Evolutionary conservation across 1,140 invertebrate genomes (phyloP).

Genomic region (Ceratina calcarata): DNA sequence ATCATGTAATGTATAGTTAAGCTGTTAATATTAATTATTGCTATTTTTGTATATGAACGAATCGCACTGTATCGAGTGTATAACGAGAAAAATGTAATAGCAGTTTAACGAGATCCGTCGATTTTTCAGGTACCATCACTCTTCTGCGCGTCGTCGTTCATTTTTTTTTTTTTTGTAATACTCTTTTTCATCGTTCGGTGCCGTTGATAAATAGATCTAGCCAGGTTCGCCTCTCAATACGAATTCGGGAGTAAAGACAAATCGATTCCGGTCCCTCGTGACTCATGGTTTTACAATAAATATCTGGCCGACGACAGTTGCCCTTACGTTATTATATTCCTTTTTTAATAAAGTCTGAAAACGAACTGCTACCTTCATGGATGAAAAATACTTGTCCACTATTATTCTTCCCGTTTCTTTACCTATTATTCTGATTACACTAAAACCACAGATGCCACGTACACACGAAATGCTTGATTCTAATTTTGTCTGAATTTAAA

Average conservation of each 20-base stretch:
- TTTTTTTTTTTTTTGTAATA: slow-evolving; percentile 18
- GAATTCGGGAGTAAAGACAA: slow-evolving; percentile 63
- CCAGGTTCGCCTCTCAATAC: slow-evolving; percentile 44
- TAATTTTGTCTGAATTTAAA: no score
- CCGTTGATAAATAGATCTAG: slow-evolving; percentile 64
- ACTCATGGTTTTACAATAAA: slow-evolving; percentile 56
- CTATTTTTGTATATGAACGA: neutral
- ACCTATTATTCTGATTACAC: no score
- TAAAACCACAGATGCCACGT: no score
- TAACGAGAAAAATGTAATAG: slow-evolving; percentile 30
- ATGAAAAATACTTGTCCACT: neutral
- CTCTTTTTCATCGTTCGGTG: slow-evolving; percentile 33
- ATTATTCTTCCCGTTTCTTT: neutral
- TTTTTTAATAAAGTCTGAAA: slow-evolving; percentile 6
- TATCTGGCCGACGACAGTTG: slow-evolving; percentile 39
- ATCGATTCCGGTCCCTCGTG: slow-evolving; percentile 55
- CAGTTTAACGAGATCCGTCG: slow-evolving; percentile 42
- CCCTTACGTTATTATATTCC: slow-evolving; percentile 9
- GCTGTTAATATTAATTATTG: neutral
- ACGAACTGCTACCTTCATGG: neutral
- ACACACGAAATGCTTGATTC: no score
- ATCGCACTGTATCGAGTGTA: neutral
- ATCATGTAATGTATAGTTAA: no score
- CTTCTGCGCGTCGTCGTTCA: slow-evolving; percentile 26
- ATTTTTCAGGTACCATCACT: slow-evolving; percentile 56